These are phyloP conservation scores for Chloroclysta siterata DNA, from an alignment of 2,888 invertebrate species.

Conservation along the genomic window DNA sequence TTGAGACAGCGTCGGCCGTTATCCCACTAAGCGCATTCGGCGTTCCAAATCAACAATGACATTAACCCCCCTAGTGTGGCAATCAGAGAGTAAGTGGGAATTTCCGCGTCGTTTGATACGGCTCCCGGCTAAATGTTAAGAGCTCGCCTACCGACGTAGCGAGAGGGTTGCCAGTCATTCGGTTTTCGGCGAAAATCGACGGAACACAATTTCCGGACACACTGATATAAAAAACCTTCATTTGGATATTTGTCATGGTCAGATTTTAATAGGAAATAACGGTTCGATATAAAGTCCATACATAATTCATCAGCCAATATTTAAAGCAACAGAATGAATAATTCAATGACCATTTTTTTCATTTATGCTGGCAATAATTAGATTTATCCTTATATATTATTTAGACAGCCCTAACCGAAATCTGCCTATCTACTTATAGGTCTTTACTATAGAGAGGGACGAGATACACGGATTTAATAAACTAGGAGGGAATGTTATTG, in stretches of 20 bases:
- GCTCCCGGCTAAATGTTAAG: constrained; percentile 80
- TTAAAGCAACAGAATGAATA: not conserved
- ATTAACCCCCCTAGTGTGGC: constrained; percentile 82
- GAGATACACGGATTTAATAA: constrained; percentile 53
- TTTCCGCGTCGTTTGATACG: constrained; percentile 82
- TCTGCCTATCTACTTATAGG: constrained; percentile 39
- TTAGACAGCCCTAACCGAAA: constrained; percentile 33
- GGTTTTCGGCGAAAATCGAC: not conserved
- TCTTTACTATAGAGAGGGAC: constrained; percentile 20
- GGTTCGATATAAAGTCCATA: not conserved
- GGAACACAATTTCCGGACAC: not conserved
- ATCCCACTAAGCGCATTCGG: constrained; percentile 75
- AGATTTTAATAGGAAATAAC: not conserved
- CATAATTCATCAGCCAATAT: not conserved
- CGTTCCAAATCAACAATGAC: constrained; percentile 81
- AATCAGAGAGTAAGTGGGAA: constrained; percentile 83
- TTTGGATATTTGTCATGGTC: not conserved
- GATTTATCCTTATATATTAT: not conserved
- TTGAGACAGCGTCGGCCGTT: constrained; percentile 57
- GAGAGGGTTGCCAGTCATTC: constrained; percentile 35
- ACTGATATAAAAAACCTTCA: not conserved
- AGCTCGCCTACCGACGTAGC: constrained; percentile 64
- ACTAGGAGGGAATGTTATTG: constrained; percentile 33
- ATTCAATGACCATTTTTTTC: not conserved
- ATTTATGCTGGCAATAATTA: not conserved